These are phyloP conservation scores for Biston stratarius DNA, from an alignment of 2,888 invertebrate species.

Conservation along the genomic window DNA sequence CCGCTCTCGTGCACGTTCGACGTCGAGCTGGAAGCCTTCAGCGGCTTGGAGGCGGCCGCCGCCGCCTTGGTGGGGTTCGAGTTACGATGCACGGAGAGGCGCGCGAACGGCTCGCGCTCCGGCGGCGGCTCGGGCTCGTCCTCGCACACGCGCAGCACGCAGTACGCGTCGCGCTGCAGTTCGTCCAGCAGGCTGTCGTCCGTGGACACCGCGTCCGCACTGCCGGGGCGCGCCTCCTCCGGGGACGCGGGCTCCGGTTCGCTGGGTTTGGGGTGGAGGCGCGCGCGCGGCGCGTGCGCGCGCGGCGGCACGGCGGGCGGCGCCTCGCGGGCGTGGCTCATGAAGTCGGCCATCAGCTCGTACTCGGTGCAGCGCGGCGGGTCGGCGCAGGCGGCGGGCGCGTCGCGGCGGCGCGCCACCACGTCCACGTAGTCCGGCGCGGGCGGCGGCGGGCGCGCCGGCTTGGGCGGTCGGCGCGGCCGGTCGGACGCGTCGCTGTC, in stretches of 20 bases:
- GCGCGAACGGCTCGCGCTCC: constrained; percentile 69
- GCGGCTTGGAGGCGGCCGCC: constrained; percentile 56
- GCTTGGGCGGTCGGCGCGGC: constrained; percentile 77
- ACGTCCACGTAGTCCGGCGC: constrained; percentile 66
- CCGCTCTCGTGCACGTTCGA: constrained; percentile 79
- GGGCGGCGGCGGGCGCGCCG: constrained; percentile 61
- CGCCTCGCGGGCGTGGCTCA: constrained; percentile 61
- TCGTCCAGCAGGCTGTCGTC: constrained; percentile 81
- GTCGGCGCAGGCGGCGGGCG: constrained; percentile 58
- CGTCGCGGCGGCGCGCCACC: constrained; percentile 48
- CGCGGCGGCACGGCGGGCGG: constrained; percentile 72
- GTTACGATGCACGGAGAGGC: constrained; percentile 77
- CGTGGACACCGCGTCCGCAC: constrained; percentile 70
- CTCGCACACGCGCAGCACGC: constrained; percentile 77
- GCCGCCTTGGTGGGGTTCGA: constrained; percentile 79
- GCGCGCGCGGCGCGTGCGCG: constrained; percentile 54
- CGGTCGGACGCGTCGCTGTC: constrained; percentile 74
- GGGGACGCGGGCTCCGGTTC: constrained; percentile 52
- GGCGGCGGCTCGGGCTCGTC: constrained; percentile 62
- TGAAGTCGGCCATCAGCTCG: constrained; percentile 79
- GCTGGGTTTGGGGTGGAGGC: constrained; percentile 56
- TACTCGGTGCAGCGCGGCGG: constrained; percentile 70
- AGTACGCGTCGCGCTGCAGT: constrained; percentile 74
- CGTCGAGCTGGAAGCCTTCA: constrained; percentile 79
- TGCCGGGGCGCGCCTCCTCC: constrained; percentile 76